Conservation (phyloP, 2,797 vertebrate species). For the Moxostoma hubbsi region DNA sequence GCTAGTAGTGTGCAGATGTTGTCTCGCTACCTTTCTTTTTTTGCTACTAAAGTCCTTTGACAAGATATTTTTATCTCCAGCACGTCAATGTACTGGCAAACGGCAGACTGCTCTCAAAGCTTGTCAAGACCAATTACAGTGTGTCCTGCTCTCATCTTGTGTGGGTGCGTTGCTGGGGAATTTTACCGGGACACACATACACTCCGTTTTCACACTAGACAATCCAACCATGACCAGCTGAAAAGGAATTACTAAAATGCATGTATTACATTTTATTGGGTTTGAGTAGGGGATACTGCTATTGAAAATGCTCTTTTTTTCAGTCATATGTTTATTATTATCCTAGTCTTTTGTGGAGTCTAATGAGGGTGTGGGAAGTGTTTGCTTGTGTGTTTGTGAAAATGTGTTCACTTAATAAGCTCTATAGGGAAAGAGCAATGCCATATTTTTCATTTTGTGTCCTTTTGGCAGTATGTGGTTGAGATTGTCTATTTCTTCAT, state of each 20-base stretch:
- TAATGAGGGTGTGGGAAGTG: constrained; percentile 64
- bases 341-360: constrained; percentile 62
- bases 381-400: constrained; percentile 41
- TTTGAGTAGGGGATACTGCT: constrained; percentile 61
- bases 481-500: constrained; percentile 18
- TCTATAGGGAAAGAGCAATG: constrained; percentile 69
- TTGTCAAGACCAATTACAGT: constrained; percentile 68
- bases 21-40: constrained; percentile 35
- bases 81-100: constrained; percentile 59
- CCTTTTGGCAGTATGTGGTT: constrained; percentile 42
- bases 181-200: constrained; percentile 9
- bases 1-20: constrained; percentile 45
- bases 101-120: constrained; percentile 60
- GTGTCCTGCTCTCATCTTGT: constrained; percentile 50
- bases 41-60: constrained; percentile 47
- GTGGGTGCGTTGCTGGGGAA: constrained; percentile 8
- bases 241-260: constrained; percentile 33
- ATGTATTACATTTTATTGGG: constrained; percentile 3
- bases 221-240: constrained; percentile 57
- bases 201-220: constrained; percentile 45
- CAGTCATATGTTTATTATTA: constrained; percentile 58
- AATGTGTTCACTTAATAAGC: constrained; percentile 72
- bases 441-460: constrained; percentile 62
- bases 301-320: constrained; percentile 62
- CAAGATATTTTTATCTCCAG: constrained; percentile 63